Evolutionary conservation across 2,113 vertebrate species (phyloP), one percentile per base, ranked within the genome.

Genomic region (Chamaea fasciata): DNA sequence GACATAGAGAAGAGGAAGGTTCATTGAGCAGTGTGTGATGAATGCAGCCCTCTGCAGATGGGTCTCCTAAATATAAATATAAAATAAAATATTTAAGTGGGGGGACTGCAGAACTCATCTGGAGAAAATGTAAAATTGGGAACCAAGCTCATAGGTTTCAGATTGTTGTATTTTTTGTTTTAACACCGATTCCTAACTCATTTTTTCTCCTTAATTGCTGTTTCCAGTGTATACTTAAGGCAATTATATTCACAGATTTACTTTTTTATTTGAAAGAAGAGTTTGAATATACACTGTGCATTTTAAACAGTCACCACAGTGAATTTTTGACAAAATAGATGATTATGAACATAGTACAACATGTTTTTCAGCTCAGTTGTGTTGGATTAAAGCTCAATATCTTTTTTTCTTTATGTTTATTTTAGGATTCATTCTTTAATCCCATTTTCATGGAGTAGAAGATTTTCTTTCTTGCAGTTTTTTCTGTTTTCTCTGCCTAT

Each of bases 371-470:
- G 57, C 52, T 94, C 86, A 47, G 57, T 87, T 93, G 37, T 76
- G 53, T 79, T 92, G 87, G 81, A 92, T 94, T 93, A 94, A 30
- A 86, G 49, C 46, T 87, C 84, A 92, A 42, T 91, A 68, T 57
- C 53, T 91, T 76, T 65, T 65, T 87, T 46, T 88, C 75, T 83
- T 83, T 73, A 18, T 78, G 59, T 64, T 90, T 90, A 95, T 89
- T 95, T 93, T 83, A 89, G 77, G 62, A 77, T 84, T 60, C 9
- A 24, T 84, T 95, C 81, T 76, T 89, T 74, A 80, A 91, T 96
- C 75, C 56, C 13, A 39, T 94, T 97, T 95, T 83, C 56, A 81
- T 74, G 75, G 44, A 41, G 35, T 84, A 80, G 52, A 81, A 78
- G 53, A 63, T 71, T 73, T 92, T 46, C 6, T 37, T 69, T 82